Conservation (phyloP, 2,113 vertebrate genomes). For the Hirundichthys speculiger region DNA sequence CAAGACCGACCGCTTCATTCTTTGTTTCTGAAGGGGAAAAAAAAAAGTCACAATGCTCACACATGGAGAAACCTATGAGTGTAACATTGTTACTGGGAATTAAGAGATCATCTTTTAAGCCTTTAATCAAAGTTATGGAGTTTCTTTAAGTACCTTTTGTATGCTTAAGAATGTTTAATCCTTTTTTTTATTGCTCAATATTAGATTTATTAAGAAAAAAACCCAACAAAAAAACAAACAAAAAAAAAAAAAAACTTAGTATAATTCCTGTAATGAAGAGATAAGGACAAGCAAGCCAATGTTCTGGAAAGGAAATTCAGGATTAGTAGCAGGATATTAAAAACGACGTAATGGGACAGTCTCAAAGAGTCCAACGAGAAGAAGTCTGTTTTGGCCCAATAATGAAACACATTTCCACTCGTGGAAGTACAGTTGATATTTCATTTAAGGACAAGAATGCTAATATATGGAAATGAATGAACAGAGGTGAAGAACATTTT, state of each 20-base stretch:
- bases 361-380: conserved; percentile 37
- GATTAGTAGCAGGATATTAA: conserved; percentile 9
- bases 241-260: too few species aligned
- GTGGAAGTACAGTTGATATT: conserved; percentile 9
- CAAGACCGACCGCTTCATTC: conserved; percentile 7
- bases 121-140: neutral
- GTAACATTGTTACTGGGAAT: too few species aligned
- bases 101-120: neutral
- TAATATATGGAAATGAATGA: conserved; percentile 6
- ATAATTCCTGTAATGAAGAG: too few species aligned
- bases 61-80: too few species aligned
- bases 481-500: neutral
- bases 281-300: too few species aligned
- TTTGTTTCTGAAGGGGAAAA: too few species aligned
- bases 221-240: too few species aligned
- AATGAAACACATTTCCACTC: conserved; percentile 15
- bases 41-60: too few species aligned
- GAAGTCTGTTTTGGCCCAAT: conserved; percentile 31
- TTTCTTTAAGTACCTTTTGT: neutral
- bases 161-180: neutral
- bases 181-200: neutral
- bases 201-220: neutral
- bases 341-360: conserved; percentile 12
- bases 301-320: neutral
- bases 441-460: conserved; percentile 39